These are phyloP conservation scores for Hemiscyllium ocellatum DNA, from an alignment of 2,113 vertebrate species.

Conservation along the genomic window DNA sequence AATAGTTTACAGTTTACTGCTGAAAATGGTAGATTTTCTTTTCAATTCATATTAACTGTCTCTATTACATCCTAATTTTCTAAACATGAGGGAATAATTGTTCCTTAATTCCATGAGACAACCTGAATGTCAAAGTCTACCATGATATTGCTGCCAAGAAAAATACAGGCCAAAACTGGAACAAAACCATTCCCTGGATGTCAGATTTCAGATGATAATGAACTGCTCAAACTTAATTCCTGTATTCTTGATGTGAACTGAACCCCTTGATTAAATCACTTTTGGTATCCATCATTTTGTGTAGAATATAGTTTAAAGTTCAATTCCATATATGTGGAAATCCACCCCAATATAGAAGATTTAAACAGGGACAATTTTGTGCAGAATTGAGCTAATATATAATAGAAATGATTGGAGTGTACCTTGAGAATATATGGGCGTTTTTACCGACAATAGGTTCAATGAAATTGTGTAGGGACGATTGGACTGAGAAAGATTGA, in stretches of 20 bases:
- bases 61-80: neutral
- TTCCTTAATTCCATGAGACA: neutral
- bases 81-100: neutral
- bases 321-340: neutral
- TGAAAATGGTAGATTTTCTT: neutral
- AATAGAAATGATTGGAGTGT: neutral
- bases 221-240: neutral
- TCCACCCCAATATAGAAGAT: neutral
- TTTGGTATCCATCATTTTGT: neutral
- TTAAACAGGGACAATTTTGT: neutral
- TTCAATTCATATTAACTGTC: neutral
- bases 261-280: neutral
- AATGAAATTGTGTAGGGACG: neutral
- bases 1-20: neutral
- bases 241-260: neutral
- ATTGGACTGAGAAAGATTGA: neutral
- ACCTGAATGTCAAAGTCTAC: neutral
- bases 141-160: neutral
- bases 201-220: neutral
- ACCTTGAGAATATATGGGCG: neutral
- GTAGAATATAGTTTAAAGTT: neutral
- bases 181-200: neutral
- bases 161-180: neutral
- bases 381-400: neutral
- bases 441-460: neutral